Evolutionary conservation across 2,888 invertebrate genomes (phyloP).

Genomic region (Hyppa rectilinea): DNA sequence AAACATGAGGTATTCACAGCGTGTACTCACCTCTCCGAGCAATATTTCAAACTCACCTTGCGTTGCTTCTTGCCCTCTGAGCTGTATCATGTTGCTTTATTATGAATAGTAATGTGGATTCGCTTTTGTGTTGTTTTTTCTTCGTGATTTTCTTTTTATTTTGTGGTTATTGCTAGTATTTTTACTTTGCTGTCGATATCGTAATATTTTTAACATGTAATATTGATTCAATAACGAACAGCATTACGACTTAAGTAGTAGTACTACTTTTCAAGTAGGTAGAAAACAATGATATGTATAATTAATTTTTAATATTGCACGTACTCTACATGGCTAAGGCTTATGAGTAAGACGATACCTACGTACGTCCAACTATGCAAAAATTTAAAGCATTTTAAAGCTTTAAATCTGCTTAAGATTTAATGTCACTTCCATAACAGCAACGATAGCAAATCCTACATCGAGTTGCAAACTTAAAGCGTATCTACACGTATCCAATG

Average conservation of each 20-base stretch:
- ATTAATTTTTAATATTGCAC: not conserved
- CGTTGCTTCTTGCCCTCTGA: slow-evolving; percentile 76
- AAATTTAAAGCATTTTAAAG: not conserved
- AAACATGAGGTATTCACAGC: slow-evolving; percentile 70
- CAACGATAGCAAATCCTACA: slow-evolving; percentile 34
- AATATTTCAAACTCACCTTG: slow-evolving; percentile 81
- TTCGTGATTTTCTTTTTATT: not conserved
- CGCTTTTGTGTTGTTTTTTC: slow-evolving; percentile 47
- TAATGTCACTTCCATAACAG: slow-evolving; percentile 8
- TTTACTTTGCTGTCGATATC: not conserved
- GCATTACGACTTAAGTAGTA: too few relatives aligned
- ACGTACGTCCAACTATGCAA: not conserved
- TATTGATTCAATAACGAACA: not conserved
- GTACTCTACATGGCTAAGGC: not conserved
- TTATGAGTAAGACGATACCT: not conserved
- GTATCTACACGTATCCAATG: slow-evolving; percentile 69
- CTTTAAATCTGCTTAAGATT: slow-evolving; percentile 16
- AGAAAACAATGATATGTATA: not conserved
- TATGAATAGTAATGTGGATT: slow-evolving; percentile 70
- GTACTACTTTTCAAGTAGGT: too few relatives aligned
- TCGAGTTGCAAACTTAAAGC: slow-evolving; percentile 52
- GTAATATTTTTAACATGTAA: not conserved
- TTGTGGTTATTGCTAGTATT: slow-evolving; percentile 1
- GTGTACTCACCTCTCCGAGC: slow-evolving; percentile 67
- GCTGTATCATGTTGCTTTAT: slow-evolving; percentile 77